Evolutionary conservation across 2,113 vertebrate species (phyloP), one percentile per base, ranked within the genome.

Genomic region (Haplotaxodon microlepis): DNA sequence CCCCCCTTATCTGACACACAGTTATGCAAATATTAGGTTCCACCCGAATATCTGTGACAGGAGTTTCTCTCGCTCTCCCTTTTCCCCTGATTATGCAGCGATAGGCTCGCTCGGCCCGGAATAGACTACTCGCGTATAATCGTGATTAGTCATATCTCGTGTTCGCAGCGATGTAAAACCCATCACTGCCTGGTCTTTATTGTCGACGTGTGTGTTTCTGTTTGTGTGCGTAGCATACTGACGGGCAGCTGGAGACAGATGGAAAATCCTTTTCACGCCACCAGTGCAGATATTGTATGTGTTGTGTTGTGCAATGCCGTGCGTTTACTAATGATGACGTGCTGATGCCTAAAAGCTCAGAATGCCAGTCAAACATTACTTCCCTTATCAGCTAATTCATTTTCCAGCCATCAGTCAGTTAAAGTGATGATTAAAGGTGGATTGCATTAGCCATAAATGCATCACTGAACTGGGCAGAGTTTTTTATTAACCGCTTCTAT

Each of bases 1-100:
- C 86, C 87, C 76, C 76, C 71, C 89, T 94, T 94, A 95, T 95
- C 95, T 94, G 91, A 95, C 94, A 89, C 86, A 78, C 84, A 83
- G 92, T 93, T 94, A 96, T 95, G 94, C 94, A 95, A 95, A 95
- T 95, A 92, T 93, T 90, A 93, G 86, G 92, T 94, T 95, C 93
- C 92, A 89, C 87, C 86, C 56, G 79, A 91, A 89, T 91, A 92
- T 94, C 88, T 92, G 92, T 90, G 91, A 92, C 92, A 90, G 91
- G 85, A 92, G 92, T 91, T 94, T 86, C 92, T 88, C 89, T 69
- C 78, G 42, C 92, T 89, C 86, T 84, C 84, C 82, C 50, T 21
- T 83, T 84, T 79, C 31, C 34, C 86, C 93, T 80, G 94, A 95
- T 94, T 82, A 88, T 90, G 84, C 83, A 38, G 87, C 8, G 95